These are phyloP conservation scores for Smithornis capensis DNA, from an alignment of 2,113 vertebrate genomes.

Conservation along the genomic window DNA sequence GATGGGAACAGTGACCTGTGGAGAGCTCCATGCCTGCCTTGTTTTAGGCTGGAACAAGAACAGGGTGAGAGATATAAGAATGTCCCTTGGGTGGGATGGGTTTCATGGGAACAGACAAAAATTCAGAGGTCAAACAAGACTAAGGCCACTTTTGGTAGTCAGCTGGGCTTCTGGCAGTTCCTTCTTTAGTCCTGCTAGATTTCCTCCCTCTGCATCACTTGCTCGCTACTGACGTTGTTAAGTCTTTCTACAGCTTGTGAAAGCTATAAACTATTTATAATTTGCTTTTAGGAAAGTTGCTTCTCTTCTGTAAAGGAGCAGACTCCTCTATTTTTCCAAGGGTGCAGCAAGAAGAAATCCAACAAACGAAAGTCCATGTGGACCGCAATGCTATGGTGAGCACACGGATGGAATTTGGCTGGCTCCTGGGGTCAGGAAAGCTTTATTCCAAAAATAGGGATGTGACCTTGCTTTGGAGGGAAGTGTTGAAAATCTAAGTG, in stretches of 20 bases:
- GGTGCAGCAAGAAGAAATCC: constrained; percentile 87
- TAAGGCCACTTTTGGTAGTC: neutral
- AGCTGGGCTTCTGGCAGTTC: neutral
- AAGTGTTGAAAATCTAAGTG: constrained; percentile 21
- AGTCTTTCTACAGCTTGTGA: neutral
- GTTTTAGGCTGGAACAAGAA: neutral
- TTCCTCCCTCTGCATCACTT: neutral
- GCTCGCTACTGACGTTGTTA: neutral
- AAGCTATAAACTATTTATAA: neutral
- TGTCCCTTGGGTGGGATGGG: neutral
- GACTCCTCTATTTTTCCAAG: constrained; percentile 94
- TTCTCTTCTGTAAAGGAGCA: constrained; percentile 97
- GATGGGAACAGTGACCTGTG: neutral
- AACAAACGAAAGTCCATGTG: constrained; percentile 85
- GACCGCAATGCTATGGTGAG: constrained; percentile 91
- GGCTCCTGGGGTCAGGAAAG: neutral
- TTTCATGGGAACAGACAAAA: neutral
- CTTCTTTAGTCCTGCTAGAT: neutral
- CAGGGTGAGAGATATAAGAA: neutral
- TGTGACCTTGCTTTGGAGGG: constrained; percentile 36
- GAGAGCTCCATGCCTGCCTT: neutral
- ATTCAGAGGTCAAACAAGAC: neutral
- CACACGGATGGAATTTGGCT: neutral
- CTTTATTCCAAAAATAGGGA: constrained; percentile 22
- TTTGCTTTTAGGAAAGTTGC: constrained; percentile 81